phyloP scores from a whole-genome alignment of 2,113 vertebrate genomes.

The Thalassarche chlororhynchos region DNA sequence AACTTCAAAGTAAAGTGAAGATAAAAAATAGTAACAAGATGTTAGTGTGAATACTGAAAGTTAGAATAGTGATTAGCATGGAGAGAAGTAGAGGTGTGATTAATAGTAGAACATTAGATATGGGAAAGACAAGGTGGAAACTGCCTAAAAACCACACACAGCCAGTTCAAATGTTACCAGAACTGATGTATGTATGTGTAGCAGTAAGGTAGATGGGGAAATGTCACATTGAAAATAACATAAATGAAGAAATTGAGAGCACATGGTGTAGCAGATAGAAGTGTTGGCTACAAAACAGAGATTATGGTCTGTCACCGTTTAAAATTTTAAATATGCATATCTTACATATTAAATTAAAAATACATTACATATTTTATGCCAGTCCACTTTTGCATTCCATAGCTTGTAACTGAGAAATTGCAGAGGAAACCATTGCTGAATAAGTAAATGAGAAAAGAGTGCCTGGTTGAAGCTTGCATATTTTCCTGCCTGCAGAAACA shows the following conservation, averaged over 20 bases:
- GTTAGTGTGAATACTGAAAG: background rate
- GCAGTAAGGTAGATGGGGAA: background rate
- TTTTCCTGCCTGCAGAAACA: background rate
- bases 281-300: background rate
- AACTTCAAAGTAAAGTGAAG: background rate
- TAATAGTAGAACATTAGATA: background rate
- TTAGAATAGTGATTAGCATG: background rate
- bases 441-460: background rate
- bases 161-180: background rate
- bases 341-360: background rate
- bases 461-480: background rate
- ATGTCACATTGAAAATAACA: background rate
- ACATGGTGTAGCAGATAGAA: background rate
- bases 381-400: background rate
- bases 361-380: background rate
- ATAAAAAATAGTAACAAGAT: background rate
- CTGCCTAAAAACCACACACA: background rate
- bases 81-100: background rate
- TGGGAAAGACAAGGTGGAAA: background rate
- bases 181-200: background rate
- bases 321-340: background rate
- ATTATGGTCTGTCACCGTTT: background rate
- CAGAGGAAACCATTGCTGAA: background rate
- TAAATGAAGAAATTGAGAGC: background rate
- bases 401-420: background rate